Percentiles rank a stretch among this genome's conserved stretches.
These are phyloP conservation scores for Actinemys pallida DNA, from an alignment of 2,113 vertebrate species.

Conservation along the genomic window DNA sequence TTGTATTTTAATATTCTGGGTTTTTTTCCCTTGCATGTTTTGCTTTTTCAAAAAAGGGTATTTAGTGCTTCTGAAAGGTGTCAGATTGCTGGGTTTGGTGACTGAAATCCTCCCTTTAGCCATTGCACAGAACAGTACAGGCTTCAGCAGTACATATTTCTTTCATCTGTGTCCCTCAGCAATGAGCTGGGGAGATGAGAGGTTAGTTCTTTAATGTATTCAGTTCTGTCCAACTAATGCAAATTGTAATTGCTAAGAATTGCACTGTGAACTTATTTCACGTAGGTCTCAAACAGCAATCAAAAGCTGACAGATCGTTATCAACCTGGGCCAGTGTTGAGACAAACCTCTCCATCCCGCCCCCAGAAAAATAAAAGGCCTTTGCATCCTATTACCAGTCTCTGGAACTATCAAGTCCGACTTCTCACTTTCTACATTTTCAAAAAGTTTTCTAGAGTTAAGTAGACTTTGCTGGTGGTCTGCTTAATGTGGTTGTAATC, in stretches of 20 bases:
- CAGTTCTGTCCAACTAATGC: background rate
- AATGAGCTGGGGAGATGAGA: conserved; percentile 12
- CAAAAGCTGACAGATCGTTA: background rate
- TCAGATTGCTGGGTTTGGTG: background rate
- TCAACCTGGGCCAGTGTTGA: background rate
- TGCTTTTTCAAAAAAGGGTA: background rate
- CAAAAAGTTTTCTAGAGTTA: background rate
- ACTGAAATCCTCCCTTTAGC: background rate
- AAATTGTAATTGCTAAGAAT: background rate
- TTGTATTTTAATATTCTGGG: background rate
- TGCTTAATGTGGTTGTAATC: background rate
- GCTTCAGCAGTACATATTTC: background rate
- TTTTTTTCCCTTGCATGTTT: background rate
- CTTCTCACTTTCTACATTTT: background rate
- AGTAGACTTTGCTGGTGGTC: background rate
- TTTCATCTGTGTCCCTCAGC: background rate
- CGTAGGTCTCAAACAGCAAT: background rate
- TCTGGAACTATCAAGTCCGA: background rate
- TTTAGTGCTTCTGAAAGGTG: background rate
- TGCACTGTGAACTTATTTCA: background rate
- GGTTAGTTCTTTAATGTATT: background rate
- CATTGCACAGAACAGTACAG: accelerated
- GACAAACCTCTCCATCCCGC: background rate
- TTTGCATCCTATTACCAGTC: background rate
- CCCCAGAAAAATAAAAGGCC: accelerated